Base-by-base conservation (phyloP, 2,888 invertebrate genomes). In the Mystacides longicornis region DNA sequence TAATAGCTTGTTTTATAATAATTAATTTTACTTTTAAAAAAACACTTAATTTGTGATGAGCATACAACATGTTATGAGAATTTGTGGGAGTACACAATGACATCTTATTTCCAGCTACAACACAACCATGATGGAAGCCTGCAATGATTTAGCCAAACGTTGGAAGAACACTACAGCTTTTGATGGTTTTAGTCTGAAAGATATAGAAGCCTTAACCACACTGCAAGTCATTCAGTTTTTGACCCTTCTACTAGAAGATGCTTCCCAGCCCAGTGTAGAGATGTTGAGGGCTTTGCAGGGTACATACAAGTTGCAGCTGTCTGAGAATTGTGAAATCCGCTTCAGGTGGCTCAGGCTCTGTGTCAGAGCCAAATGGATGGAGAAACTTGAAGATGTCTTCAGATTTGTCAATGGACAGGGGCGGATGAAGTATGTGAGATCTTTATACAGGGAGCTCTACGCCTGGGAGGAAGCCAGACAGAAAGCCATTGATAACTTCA, bases 361-460 rank as follows among this genome's bases (percentile, higher is more conserved):
- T 61, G 74, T 94, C n/a, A 84, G 81, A 67, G 85, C 86, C 11
- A 79, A 78, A 54, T 86, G 91, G 78, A 71, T 79, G 22, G 74
- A 79, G 0, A 83, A 82, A 64, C 72, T 95, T 31, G 72, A 78
- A 1, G 77, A 81, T 16, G 86, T 86, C 1, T 74, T 95, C 54
- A 69, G 81, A 19, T 94, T 95, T 75, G 82, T 92, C 7, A 90
- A 88, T 62, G 80, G 81, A 18, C 86, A 90, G 66, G 95, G 95
- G 31, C 81, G 96, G 53, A 90, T 95, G 89, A 96, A 96, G 70
- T 96, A 84, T 72, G 86, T 90, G 1, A 79, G 92, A 27, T 93
- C 95, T 2, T 77, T 96, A 49, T 95, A 93, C 71, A 83, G 89
- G 59, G 92, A 91, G 67, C 74, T 94, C 56, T 89, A 85, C 63